A percentile compares a stretch with the other conserved stretches of the same genome.
Conservation (phyloP, 2,797 vertebrate species). For the Sciaenops ocellatus region DNA sequence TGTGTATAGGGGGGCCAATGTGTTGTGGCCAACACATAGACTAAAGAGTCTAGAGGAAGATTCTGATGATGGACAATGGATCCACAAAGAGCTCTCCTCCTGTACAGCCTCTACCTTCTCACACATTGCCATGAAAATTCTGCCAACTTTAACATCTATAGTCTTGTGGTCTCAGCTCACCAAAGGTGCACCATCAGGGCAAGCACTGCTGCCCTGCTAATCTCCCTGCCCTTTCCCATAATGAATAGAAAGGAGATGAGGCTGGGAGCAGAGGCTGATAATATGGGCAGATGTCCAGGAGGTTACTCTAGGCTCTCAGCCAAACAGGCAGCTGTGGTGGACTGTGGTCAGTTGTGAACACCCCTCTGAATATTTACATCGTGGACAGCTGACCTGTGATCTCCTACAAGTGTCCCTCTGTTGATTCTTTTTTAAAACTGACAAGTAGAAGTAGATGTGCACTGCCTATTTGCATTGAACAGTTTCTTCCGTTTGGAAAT, state of each 20-base stretch:
- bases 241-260: constrained; percentile 76
- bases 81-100: not conserved
- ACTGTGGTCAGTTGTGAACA: constrained; percentile 74
- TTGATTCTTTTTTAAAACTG: constrained; percentile 44
- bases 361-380: constrained; percentile 73
- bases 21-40: no score
- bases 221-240: constrained; percentile 61
- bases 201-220: constrained; percentile 63
- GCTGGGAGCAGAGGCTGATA: constrained; percentile 68
- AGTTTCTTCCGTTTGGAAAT: constrained; percentile 26
- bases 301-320: constrained; percentile 76
- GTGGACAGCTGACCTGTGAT: constrained; percentile 70
- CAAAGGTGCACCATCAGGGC: constrained; percentile 57
- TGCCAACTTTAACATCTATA: constrained; percentile 22
- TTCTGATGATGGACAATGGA: constrained; percentile 5
- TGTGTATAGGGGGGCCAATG: not conserved
- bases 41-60: not conserved
- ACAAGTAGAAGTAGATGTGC: not conserved
- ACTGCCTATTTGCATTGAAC: not conserved
- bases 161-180: constrained; percentile 40
- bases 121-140: constrained; percentile 22
- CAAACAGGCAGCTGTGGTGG: constrained; percentile 68
- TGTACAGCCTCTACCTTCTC: not conserved
- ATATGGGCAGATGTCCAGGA: constrained; percentile 80
- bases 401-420: constrained; percentile 71